phyloP scores from a whole-genome alignment of 1,140 invertebrate genomes.

The Lasaia peninsularis region DNA sequence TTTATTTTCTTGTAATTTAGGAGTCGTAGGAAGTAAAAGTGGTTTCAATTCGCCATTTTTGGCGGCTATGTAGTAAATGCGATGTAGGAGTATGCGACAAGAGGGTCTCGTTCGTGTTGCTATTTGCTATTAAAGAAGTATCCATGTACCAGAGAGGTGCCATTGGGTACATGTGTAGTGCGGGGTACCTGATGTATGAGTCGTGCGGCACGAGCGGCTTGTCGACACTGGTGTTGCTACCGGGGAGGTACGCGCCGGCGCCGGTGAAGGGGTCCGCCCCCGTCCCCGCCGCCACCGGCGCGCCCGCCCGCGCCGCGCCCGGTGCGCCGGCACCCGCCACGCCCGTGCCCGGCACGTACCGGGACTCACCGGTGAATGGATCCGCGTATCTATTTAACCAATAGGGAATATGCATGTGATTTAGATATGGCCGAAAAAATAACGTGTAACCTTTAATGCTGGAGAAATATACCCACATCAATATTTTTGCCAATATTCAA shows the following conservation, averaged over 20 bases:
- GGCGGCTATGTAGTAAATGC: background rate
- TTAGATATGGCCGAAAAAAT: too few species aligned
- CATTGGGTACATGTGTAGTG: background rate
- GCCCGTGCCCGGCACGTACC: constrained; percentile 81
- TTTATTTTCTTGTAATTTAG: background rate
- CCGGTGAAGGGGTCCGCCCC: constrained; percentile 83
- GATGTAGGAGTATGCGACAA: background rate
- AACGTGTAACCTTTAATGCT: too few species aligned
- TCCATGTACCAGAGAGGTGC: too few species aligned
- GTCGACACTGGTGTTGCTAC: constrained; percentile 24
- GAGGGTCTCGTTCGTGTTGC: too few species aligned
- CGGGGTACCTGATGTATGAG: constrained; percentile 58
- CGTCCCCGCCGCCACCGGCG: constrained; percentile 25
- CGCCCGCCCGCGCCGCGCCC: constrained; percentile 40
- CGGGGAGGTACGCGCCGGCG: constrained; percentile 77
- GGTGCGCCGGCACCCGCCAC: constrained; percentile 36
- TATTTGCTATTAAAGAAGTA: too few species aligned
- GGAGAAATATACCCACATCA: too few species aligned
- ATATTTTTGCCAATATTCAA: too few species aligned
- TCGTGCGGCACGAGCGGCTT: constrained; percentile 65
- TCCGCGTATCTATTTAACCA: constrained; percentile 80
- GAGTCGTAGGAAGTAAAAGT: too few species aligned
- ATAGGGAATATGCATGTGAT: too few species aligned
- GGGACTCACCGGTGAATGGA: constrained; percentile 88
- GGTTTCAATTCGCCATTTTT: too few species aligned